Evolutionary conservation across 2,888 invertebrate genomes (phyloP).

Genomic region (Lasioglossum villosulum): DNA sequence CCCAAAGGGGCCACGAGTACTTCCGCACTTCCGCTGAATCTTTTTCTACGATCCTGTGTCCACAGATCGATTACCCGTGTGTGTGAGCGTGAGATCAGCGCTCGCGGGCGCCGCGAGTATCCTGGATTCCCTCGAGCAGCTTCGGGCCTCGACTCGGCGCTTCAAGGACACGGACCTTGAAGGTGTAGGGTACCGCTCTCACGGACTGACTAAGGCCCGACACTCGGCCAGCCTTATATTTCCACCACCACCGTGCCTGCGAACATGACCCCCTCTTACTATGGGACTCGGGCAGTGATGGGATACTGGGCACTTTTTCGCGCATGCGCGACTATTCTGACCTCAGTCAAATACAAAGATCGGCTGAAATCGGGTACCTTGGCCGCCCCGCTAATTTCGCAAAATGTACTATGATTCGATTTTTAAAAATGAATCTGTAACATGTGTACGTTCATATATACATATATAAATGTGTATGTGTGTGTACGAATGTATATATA

Average conservation of each 20-base stretch:
- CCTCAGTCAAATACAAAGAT: too few relatives aligned
- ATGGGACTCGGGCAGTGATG: conserved; percentile 53
- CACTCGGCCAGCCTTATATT: conserved; percentile 82
- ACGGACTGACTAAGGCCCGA: conserved; percentile 82
- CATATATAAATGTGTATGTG: too few relatives aligned
- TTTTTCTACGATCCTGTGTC: neutral
- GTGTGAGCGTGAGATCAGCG: neutral
- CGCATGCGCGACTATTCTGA: too few relatives aligned
- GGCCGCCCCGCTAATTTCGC: too few relatives aligned
- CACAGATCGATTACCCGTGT: too few relatives aligned
- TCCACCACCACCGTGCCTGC: conserved; percentile 79
- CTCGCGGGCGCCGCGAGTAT: conserved; percentile 38
- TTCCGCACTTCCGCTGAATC: conserved; percentile 39
- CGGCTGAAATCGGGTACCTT: too few relatives aligned
- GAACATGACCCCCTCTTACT: conserved; percentile 68
- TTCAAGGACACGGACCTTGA: conserved; percentile 79
- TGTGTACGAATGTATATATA: too few relatives aligned
- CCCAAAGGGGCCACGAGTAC: conserved; percentile 6
- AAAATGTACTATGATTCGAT: too few relatives aligned
- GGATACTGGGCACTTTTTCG: too few relatives aligned
- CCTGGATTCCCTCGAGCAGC: conserved; percentile 34
- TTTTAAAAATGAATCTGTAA: too few relatives aligned
- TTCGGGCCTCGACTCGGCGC: conserved; percentile 20
- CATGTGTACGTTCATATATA: too few relatives aligned
- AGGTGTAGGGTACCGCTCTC: conserved; percentile 80